These are phyloP conservation scores for Apomyelois bistriatella DNA, from an alignment of 2,888 invertebrate species.

Conservation along the genomic window DNA sequence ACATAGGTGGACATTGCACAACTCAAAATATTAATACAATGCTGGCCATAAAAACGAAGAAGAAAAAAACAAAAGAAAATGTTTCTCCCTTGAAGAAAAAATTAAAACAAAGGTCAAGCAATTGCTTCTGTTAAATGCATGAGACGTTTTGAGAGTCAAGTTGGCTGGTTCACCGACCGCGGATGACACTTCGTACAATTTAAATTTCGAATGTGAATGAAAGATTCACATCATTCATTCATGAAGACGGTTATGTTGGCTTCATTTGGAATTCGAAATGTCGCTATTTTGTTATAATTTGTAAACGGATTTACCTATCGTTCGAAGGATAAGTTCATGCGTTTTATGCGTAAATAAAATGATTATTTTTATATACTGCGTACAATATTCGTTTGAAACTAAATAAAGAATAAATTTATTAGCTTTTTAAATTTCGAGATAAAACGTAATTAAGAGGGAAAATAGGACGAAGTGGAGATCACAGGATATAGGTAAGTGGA, in stretches of 20 bases:
- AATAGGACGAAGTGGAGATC: too few relatives aligned
- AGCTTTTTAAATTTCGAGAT: too few relatives aligned
- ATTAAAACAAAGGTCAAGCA: not conserved
- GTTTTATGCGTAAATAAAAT: too few relatives aligned
- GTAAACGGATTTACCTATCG: not conserved
- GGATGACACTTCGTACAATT: slow-evolving; percentile 32
- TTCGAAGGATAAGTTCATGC: not conserved
- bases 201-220: slow-evolving; percentile 31
- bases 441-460: too few relatives aligned
- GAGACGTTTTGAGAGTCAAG: slow-evolving; percentile 2
- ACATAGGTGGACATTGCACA: too few relatives aligned
- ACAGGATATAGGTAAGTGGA: too few relatives aligned
- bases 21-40: too few relatives aligned
- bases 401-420: too few relatives aligned
- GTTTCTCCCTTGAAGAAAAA: not conserved
- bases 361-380: too few relatives aligned
- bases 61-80: too few relatives aligned
- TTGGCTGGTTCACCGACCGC: slow-evolving; percentile 29
- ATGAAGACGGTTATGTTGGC: slow-evolving; percentile 13
- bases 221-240: slow-evolving; percentile 29
- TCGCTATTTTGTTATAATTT: not conserved
- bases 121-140: not conserved
- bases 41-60: too few relatives aligned
- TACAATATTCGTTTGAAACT: too few relatives aligned
- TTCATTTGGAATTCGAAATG: slow-evolving; percentile 1